Evolutionary conservation across 2,113 vertebrate species (phyloP).

Genomic region (Mirza zaza): DNA sequence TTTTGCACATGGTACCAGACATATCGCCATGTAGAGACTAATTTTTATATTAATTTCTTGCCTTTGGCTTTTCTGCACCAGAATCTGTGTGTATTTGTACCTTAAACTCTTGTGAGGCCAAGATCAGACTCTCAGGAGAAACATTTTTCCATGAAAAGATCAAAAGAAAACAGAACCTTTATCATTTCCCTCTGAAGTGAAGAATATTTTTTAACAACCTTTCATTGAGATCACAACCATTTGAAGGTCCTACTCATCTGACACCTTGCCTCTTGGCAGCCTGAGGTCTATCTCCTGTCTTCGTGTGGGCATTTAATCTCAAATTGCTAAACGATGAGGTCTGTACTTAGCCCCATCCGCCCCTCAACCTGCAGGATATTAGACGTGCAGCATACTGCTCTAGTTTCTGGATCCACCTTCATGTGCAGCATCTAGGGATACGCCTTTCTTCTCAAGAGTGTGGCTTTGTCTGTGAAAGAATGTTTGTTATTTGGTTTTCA

Average conservation of each 20-base stretch:
- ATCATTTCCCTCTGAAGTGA: not conserved
- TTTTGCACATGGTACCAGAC: not conserved
- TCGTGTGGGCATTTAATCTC: not conserved
- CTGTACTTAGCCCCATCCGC: rapidly evolving
- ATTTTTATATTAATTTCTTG: not conserved
- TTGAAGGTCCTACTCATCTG: not conserved
- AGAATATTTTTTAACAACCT: not conserved
- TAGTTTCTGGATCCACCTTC: not conserved
- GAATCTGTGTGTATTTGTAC: not conserved
- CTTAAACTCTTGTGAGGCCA: not conserved
- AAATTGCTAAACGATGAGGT: not conserved
- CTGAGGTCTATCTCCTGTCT: not conserved
- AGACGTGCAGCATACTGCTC: no score
- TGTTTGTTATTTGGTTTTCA: not conserved
- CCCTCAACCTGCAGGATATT: no score
- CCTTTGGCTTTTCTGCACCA: not conserved
- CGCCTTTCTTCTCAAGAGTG: not conserved
- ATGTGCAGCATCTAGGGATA: not conserved
- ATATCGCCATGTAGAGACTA: not conserved
- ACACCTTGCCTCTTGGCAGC: not conserved
- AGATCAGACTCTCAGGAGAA: not conserved
- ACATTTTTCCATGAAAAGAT: not conserved
- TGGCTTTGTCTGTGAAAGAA: not conserved
- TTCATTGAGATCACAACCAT: not conserved
- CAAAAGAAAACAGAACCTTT: not conserved